Evolutionary conservation across 2,113 vertebrate species (phyloP).

Genomic region (Todiramphus saurophagus): DNA sequence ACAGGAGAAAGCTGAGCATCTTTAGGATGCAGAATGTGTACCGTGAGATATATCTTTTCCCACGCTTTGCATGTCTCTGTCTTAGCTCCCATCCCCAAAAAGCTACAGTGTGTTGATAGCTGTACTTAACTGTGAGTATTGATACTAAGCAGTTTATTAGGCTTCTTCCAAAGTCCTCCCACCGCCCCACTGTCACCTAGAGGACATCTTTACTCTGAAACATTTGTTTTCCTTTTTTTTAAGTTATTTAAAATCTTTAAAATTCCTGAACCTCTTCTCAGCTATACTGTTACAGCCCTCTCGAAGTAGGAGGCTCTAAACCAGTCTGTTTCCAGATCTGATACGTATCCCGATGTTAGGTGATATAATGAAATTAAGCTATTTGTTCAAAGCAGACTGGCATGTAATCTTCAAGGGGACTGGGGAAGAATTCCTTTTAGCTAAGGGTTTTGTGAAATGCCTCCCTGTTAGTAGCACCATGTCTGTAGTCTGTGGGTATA

Average conservation of each 20-base stretch:
- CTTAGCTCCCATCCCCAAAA: neutral
- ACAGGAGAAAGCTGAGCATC: neutral
- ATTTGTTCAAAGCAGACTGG: neutral
- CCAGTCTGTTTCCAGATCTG: neutral
- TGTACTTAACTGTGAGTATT: neutral
- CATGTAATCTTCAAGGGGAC: neutral
- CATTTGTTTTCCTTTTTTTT: neutral
- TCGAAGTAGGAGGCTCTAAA: neutral
- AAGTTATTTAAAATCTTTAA: neutral
- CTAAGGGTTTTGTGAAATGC: neutral
- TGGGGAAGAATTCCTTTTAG: neutral
- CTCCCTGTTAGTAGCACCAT: neutral
- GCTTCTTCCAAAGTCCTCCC: neutral
- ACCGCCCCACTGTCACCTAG: neutral
- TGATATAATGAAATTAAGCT: neutral
- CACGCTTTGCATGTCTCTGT: fast-evolving
- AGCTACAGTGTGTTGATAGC: neutral
- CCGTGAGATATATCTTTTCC: neutral
- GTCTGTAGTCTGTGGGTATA: neutral
- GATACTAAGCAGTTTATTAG: neutral
- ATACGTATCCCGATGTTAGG: neutral
- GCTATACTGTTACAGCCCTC: neutral
- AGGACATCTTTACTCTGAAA: neutral
- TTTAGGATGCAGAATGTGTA: neutral
- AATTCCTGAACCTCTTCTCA: neutral